Percentiles rank a stretch among this genome's conserved stretches.
Conservation (phyloP, 2,113 vertebrate genomes). For the Myotis davidii region DNA sequence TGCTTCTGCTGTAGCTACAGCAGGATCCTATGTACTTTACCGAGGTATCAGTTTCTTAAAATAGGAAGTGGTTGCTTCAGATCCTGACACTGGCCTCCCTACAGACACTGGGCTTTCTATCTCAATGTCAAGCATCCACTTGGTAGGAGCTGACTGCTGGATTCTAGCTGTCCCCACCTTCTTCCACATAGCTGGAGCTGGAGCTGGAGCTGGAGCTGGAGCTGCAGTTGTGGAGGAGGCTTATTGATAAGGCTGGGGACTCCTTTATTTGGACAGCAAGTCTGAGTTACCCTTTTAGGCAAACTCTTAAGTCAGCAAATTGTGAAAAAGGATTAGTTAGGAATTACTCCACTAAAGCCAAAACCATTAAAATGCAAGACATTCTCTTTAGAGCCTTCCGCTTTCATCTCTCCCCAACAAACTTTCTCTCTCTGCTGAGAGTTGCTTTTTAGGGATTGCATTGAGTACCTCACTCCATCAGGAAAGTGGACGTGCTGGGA, state of each 20-base stretch:
- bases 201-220: neutral
- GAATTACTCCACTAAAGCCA: neutral
- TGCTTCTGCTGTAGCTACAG: neutral
- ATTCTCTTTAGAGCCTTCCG: neutral
- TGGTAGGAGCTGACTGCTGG: neutral
- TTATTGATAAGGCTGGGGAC: neutral
- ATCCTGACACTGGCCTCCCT: neutral
- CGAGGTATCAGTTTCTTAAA: neutral
- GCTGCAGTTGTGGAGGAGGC: neutral
- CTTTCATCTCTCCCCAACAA: neutral
- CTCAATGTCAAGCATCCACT: accelerated
- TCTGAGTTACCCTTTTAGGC: neutral
- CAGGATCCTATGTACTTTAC: neutral
- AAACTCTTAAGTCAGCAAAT: neutral
- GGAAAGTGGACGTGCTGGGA: neutral
- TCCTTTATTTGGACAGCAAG: neutral
- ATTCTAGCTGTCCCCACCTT: neutral
- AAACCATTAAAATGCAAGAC: neutral
- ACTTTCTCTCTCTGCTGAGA: neutral
- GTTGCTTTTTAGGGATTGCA: neutral
- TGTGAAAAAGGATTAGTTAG: neutral
- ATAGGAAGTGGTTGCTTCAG: neutral
- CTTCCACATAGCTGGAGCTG: neutral
- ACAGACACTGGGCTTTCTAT: neutral
- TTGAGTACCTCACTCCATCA: neutral